Base-by-base conservation (phyloP, 2,888 invertebrate genomes). In the Drosophila pseudotakahashii region DNA sequence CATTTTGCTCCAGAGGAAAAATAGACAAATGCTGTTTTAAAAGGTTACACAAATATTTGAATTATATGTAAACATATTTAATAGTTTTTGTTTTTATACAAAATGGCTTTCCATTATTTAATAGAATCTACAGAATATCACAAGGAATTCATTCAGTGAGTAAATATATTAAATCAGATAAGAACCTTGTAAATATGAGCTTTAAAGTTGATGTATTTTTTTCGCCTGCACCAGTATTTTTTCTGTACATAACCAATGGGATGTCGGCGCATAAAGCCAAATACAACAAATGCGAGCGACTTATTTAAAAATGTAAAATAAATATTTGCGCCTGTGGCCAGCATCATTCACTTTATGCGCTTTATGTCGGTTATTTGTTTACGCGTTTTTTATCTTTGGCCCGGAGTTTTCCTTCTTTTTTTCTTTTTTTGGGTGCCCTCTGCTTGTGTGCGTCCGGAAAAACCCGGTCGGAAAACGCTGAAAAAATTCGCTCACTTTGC, bases 281-380 rank as follows among this genome's bases (percentile, higher is more conserved):
- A 53, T 57, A 57, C 41, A 47, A 68, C 62, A 79, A 70, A 81
- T 72, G 60, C 67, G 51, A 32, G 78, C 52, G 81, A 76, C 66
- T 80, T 74, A 80, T 86, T 83, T 80, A 71, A 78, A 77, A 78
- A 86, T 76, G 60, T 78, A 64, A 75, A 86, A 77, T 71, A 86
- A 86, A 86, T 83, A 86, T 78, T 86, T 86, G 78, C 54, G 62
- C 73, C 70, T 81, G 86, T 60, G 70, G 80, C 61, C 63, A 72
- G 54, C 62, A 55, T 62, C 48, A 57, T 62, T 68, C 66, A 30
- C 67, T 66, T 53, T 66, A 66, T 66, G 51, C 39, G 52, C 37
- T 57, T 60, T 61, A 58, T 52, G 60, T 54, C 54, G 70, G 48
- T 69, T 70, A 59, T 70, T 70, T 70, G 70, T 70, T 59, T 70